These are phyloP conservation scores for Aphidoletes aphidimyza DNA, from an alignment of 2,888 invertebrate species.

Conservation along the genomic window DNA sequence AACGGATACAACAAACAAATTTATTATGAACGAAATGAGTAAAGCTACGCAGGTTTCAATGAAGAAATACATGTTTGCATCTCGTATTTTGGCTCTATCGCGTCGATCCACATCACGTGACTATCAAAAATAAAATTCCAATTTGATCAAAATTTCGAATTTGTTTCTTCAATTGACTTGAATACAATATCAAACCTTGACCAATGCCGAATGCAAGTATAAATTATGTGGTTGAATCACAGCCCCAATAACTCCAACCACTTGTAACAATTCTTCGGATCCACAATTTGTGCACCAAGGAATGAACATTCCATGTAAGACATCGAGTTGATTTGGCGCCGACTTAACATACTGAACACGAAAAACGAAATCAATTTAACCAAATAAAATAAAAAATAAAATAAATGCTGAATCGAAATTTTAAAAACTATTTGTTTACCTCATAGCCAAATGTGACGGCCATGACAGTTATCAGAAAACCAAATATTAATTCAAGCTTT, in stretches of 20 bases:
- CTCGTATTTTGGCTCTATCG: slow-evolving; percentile 75
- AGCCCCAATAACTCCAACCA: slow-evolving; percentile 83
- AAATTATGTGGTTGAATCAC: slow-evolving; percentile 95
- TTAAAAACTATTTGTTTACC: no score
- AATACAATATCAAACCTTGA: no score
- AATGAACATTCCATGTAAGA: slow-evolving; percentile 81
- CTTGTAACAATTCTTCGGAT: slow-evolving; percentile 74
- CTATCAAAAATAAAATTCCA: slow-evolving; percentile 65
- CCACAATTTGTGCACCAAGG: slow-evolving; percentile 83
- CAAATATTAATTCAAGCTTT: slow-evolving; percentile 88
- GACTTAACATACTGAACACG: slow-evolving; percentile 78
- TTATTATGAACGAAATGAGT: slow-evolving; percentile 85
- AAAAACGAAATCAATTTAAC: no score
- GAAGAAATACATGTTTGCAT: slow-evolving; percentile 88
- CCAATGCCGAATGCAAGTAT: slow-evolving; percentile 90
- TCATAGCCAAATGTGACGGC: slow-evolving; percentile 88
- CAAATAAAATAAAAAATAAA: no score
- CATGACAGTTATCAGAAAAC: slow-evolving; percentile 82
- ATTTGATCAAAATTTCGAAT: no score
- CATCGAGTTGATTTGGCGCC: slow-evolving; percentile 75
- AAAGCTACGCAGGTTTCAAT: slow-evolving; percentile 82
- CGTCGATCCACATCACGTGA: slow-evolving; percentile 82
- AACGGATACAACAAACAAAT: slow-evolving; percentile 87
- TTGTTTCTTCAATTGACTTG: background rate
- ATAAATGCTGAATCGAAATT: no score